Conservation (phyloP, 1,140 invertebrate genomes). For the Drosophila erecta region DNA sequence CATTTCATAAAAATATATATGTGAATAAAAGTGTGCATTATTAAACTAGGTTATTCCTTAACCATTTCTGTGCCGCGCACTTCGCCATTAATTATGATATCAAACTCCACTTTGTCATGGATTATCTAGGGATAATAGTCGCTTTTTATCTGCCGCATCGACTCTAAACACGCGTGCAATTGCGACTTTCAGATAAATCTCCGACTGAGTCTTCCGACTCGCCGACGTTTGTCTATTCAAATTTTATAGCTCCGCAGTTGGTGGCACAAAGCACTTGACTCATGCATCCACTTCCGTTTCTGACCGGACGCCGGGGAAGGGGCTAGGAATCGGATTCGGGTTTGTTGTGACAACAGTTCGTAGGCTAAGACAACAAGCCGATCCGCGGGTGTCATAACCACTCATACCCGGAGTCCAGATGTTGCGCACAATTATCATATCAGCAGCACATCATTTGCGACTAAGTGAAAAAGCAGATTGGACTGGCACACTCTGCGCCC, state of each 20-base stretch:
- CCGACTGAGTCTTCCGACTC: slow-evolving; percentile 45
- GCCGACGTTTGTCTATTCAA: slow-evolving; percentile 37
- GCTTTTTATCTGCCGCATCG: slow-evolving; percentile 19
- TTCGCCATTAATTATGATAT: slow-evolving; percentile 18
- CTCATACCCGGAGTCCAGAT: slow-evolving; percentile 61
- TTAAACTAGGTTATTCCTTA: background rate
- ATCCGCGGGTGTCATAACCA: slow-evolving; percentile 73
- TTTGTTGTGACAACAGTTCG: slow-evolving; percentile 68
- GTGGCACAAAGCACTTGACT: slow-evolving; percentile 76
- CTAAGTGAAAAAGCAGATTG: slow-evolving; percentile 77
- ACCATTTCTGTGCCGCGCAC: background rate
- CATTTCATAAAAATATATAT: no score
- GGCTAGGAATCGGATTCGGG: slow-evolving; percentile 17
- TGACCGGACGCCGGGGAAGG: slow-evolving; percentile 38
- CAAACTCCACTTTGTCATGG: slow-evolving; percentile 18
- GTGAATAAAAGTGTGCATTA: background rate
- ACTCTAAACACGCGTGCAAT: slow-evolving; percentile 61
- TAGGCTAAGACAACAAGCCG: slow-evolving; percentile 55
- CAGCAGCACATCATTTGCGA: slow-evolving; percentile 75
- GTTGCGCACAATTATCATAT: slow-evolving; percentile 78
- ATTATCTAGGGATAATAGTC: slow-evolving; percentile 28
- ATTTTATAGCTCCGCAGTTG: slow-evolving; percentile 43
- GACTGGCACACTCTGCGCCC: slow-evolving; percentile 13
- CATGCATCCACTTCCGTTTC: slow-evolving; percentile 64
- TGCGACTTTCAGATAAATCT: slow-evolving; percentile 57